These are phyloP conservation scores for Tupiocoris notatus DNA, from an alignment of 2,888 invertebrate genomes.

Conservation along the genomic window DNA sequence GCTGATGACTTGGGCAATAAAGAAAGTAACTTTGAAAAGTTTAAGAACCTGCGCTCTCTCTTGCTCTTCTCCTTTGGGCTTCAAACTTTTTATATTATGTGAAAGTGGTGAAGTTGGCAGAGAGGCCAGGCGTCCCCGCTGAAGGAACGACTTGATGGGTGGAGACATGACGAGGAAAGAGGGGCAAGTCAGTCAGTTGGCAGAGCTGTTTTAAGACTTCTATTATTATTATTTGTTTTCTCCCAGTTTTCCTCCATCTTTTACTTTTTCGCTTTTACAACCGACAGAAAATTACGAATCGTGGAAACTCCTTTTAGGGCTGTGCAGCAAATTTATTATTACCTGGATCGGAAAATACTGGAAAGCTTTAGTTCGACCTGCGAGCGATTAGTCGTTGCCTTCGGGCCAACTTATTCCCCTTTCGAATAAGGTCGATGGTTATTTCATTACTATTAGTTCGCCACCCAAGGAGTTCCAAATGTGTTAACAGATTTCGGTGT, in stretches of 20 bases:
- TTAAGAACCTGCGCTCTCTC: conserved; percentile 22
- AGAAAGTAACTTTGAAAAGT: conserved; percentile 36
- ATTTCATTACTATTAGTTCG: too few species aligned
- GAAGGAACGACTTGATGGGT: background rate
- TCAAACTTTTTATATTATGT: conserved; percentile 40
- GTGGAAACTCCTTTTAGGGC: too few species aligned
- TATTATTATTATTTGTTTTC: conserved; percentile 40
- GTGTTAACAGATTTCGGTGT: too few species aligned
- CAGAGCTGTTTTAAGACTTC: conserved; percentile 34
- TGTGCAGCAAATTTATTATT: too few species aligned
- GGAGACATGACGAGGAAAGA: background rate
- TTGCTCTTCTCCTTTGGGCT: background rate
- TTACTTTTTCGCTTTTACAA: conserved; percentile 19
- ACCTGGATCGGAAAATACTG: too few species aligned
- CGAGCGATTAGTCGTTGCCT: too few species aligned
- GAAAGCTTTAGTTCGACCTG: too few species aligned
- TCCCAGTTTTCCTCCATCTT: background rate
- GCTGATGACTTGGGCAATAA: conserved; percentile 41
- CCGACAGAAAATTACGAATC: conserved; percentile 23
- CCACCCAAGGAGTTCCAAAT: too few species aligned
- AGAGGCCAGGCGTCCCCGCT: background rate
- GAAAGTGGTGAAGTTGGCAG: conserved; percentile 30
- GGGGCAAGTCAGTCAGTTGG: conserved; percentile 31
- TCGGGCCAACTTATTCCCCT: too few species aligned
- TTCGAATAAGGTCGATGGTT: too few species aligned